These are phyloP conservation scores for Argya squamiceps DNA, from an alignment of 2,797 vertebrate species.

Conservation along the genomic window DNA sequence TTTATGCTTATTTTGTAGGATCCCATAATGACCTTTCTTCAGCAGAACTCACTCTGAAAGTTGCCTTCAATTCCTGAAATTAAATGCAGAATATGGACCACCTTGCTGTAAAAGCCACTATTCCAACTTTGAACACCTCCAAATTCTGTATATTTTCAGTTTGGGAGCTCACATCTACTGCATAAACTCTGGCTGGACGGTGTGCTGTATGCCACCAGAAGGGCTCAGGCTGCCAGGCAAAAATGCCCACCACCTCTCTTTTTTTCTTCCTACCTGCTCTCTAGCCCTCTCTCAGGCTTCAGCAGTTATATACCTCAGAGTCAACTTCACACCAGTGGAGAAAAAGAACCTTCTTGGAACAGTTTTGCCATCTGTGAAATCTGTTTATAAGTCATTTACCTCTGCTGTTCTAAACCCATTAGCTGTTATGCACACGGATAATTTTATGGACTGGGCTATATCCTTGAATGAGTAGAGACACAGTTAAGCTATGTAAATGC, in stretches of 20 bases:
- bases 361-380: slow-evolving; percentile 36
- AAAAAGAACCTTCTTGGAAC: not conserved
- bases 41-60: not conserved
- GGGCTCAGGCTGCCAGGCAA: not conserved
- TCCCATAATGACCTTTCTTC: not conserved
- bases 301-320: not conserved
- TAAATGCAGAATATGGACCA: not conserved
- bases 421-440: slow-evolving; percentile 18
- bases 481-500: not conserved
- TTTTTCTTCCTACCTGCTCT: not conserved
- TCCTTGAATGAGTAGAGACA: not conserved
- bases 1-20: not conserved
- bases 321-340: not conserved
- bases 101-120: not conserved
- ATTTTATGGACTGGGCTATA: slow-evolving; percentile 23
- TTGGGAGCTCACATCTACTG: not conserved
- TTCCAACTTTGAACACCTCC: not conserved
- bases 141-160: not conserved
- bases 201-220: not conserved
- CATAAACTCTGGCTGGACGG: not conserved
- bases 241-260: not conserved
- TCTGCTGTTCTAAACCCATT: slow-evolving; percentile 30
- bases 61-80: not conserved
- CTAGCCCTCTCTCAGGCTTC: not conserved
- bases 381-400: slow-evolving; percentile 39